Evolutionary conservation across 1,140 invertebrate genomes (phyloP).

Genomic region (Caenorhabditis tropicalis): DNA sequence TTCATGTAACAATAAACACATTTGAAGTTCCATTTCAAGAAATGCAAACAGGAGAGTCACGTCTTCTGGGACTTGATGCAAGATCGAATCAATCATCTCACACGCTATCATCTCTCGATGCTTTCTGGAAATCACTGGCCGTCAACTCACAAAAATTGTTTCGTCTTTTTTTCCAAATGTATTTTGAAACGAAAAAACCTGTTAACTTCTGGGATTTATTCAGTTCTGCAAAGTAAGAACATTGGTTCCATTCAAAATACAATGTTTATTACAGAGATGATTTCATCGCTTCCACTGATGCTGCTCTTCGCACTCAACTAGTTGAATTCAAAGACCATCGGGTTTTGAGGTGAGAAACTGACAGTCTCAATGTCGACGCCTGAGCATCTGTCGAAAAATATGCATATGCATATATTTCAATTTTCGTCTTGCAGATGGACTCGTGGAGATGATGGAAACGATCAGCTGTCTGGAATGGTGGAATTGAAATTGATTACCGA

Average conservation of each 20-base stretch:
- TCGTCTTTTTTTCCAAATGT: slow-evolving; percentile 32
- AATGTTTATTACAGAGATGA: slow-evolving; percentile 19
- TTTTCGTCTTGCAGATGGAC: slow-evolving; percentile 19
- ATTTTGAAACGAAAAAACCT: not conserved
- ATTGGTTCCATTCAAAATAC: not conserved
- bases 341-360: slow-evolving; percentile 30
- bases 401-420: not conserved
- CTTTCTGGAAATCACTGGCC: slow-evolving; percentile 41
- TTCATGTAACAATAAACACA: not conserved
- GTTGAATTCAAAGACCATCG: slow-evolving; percentile 51
- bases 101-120: slow-evolving; percentile 36
- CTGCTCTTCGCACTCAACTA: slow-evolving; percentile 34
- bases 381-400: not conserved
- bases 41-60: not conserved
- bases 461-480: slow-evolving; percentile 25
- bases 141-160: slow-evolving; percentile 33
- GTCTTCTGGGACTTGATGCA: not conserved
- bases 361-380: not conserved
- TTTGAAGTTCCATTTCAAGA: slow-evolving; percentile 7
- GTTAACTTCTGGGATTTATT: slow-evolving; percentile 47
- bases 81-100: not conserved
- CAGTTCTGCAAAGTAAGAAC: slow-evolving; percentile 16
- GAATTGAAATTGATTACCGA: slow-evolving; percentile 27
- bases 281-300: slow-evolving; percentile 40
- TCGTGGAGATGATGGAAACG: slow-evolving; percentile 40